Evolutionary conservation across 2,113 vertebrate genomes (phyloP), one percentile per base, ranked within the genome.

Genomic region (Nymphicus hollandicus): DNA sequence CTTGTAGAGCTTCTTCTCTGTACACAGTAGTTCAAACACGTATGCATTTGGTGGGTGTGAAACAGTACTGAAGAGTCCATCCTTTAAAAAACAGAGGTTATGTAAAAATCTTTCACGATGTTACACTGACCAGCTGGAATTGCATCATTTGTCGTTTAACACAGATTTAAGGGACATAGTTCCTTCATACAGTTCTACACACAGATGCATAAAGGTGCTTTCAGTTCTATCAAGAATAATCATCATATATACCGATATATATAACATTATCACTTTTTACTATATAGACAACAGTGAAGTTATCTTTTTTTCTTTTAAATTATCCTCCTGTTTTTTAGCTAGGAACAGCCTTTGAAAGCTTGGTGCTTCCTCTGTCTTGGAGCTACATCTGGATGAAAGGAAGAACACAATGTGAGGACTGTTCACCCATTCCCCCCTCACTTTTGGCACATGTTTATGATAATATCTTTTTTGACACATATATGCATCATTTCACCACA

Each of bases 401-500:
- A 91, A 83, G 37, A 76, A 81, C 33, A 60, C 15, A 79, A 44
- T 22, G 9, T 39, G 55, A 93, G 41, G 76, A 64, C 64, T n/a
- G 24, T 47, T 91, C 18, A 74, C 23, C 43, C 29, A 74, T 8
- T 65, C 18, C 13, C 37, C 25, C 33, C 35, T 71, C 41, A 14
- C 19, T 77, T 83, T 13, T 69, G 80, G 56, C 33, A 88, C 46
- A 46, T 0, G 2, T 47, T 88, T 68, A 69, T 4, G 11, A 43
- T 47, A 43, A n/a, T 14, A 73, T 83, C 64, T 89, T 52, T 84
- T 72, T 55, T 22, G 25, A 91, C n/a, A 50, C 25, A 58, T 13
- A n/a, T 5, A 69, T 2, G 3, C 58, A 78, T 35, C 0, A 0
- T 43, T 90, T 52, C 19, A 60, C 18, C 0, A 1, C 65, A 78